Percentiles rank a stretch among this genome's conserved stretches.
Conservation (phyloP, 2,797 vertebrate species). For the Astyanax mexicanus region DNA sequence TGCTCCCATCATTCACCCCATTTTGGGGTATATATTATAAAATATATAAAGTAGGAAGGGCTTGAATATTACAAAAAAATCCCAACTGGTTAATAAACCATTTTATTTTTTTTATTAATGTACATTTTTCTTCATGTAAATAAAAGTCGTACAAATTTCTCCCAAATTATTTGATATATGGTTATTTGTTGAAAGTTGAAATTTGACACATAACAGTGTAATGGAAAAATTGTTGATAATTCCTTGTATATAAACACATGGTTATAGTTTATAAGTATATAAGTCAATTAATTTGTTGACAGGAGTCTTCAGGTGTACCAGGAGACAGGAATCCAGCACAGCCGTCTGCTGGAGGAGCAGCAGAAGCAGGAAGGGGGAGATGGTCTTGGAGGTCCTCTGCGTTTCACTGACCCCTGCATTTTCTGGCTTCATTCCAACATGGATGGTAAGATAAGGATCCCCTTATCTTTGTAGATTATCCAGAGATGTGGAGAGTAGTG, state of each 20-base stretch:
- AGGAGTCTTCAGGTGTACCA: conserved; percentile 95
- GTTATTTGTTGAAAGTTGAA: no score
- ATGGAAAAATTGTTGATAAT: no score
- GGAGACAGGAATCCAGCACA: conserved; percentile 89
- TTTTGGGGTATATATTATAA: no score
- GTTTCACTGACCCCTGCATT: conserved; percentile 89
- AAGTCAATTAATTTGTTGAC: conserved; percentile 41
- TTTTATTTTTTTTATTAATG: no score
- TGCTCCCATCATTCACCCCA: no score
- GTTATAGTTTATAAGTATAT: not conserved
- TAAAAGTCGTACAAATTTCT: no score
- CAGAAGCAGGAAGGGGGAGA: conserved; percentile 85
- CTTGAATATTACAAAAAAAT: no score
- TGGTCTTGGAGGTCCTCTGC: conserved; percentile 89
- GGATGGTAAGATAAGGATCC: conserved; percentile 79
- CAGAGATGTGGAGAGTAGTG: not conserved
- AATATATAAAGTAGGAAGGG: no score
- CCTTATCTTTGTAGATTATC: not conserved
- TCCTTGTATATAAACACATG: not conserved
- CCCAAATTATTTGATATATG: no score
- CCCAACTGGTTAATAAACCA: no score
- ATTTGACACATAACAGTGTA: no score
- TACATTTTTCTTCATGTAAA: no score
- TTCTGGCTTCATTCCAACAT: conserved; percentile 91
- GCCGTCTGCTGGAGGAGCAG: conserved; percentile 86